phyloP scores from a whole-genome alignment of 2,113 vertebrate species.

The Mungos mungo region DNA sequence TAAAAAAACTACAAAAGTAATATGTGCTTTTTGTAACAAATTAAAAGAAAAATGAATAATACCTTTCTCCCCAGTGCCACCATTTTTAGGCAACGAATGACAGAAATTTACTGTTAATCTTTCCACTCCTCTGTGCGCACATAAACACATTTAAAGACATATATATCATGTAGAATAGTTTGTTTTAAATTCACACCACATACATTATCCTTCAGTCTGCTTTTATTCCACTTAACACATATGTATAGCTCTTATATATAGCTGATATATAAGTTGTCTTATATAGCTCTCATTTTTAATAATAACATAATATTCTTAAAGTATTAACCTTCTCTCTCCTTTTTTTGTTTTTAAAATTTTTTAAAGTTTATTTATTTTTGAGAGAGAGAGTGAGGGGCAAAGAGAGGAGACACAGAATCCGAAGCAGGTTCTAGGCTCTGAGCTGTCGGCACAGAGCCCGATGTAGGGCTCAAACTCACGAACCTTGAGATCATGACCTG shows the following conservation, averaged over 20 bases:
- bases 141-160: neutral
- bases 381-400: too few species aligned
- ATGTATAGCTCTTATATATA: neutral
- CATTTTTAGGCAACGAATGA: neutral
- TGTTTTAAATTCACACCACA: neutral
- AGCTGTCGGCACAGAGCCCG: too few species aligned
- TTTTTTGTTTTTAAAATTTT: neutral
- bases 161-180: neutral
- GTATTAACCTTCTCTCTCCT: neutral
- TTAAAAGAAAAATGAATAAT: neutral
- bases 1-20: neutral
- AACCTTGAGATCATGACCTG: too few species aligned
- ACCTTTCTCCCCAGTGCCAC: neutral
- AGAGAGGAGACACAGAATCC: too few species aligned
- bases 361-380: too few species aligned
- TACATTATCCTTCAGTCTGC: neutral
- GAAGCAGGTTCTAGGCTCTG: too few species aligned
- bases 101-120: neutral
- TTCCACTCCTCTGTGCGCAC: neutral
- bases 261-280: neutral
- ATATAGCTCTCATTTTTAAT: neutral
- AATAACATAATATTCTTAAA: slow-evolving; percentile 1
- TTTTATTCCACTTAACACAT: neutral
- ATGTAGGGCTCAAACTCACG: fast-evolving
- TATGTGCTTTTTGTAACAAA: neutral